Base-by-base conservation (phyloP, 1,140 invertebrate genomes). In the Hyphantria cunea region DNA sequence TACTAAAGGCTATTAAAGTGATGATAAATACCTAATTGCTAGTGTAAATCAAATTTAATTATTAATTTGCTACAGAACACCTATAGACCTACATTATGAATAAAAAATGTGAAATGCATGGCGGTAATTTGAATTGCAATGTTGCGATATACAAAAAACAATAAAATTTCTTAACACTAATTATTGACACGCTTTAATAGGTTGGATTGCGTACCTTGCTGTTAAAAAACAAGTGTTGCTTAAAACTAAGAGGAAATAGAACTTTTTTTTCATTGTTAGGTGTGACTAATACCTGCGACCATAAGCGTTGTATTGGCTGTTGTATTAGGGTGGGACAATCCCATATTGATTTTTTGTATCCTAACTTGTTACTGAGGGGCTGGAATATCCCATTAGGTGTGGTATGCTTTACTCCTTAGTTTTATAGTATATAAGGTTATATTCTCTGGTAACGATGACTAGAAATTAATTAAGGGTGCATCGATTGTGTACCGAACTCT, bases 131-230 rank as follows among this genome's bases (percentile, higher is more conserved):
- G n/a, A 3, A 25, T 25, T 25, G 17, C 1, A 25, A 25, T 25
- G 17, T 25, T 25, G 17, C 17, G 5, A 25, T 25, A 3, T 7
- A 37, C 8, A 54, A 41, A 54, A 42, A 42, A 42, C 11, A 31
- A 39, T 54, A 32, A 54, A 54, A 25, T 25, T 25, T 25, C 17
- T 25, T 25, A 25, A 25, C 17, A 25, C 5, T 41, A 54, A 54
- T 54, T 9, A 54, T 44, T 25, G 52, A 14, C 52, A 54, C 37
- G 52, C 39, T 44, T 45, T 33, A 41, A 45, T 44, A 41, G 42
- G 7, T 25, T 42, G 11, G 11, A 17, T 54, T 54, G 41, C 52
- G 41, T 7, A 13, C 8, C 11, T 11, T 52, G 33, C 10, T 3
- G 13, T 11, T 9, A 14, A 25, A 47, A 37, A 37, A 37, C 3